phyloP scores from a whole-genome alignment of 2,113 vertebrate species.

The Dromiciops gliroides region DNA sequence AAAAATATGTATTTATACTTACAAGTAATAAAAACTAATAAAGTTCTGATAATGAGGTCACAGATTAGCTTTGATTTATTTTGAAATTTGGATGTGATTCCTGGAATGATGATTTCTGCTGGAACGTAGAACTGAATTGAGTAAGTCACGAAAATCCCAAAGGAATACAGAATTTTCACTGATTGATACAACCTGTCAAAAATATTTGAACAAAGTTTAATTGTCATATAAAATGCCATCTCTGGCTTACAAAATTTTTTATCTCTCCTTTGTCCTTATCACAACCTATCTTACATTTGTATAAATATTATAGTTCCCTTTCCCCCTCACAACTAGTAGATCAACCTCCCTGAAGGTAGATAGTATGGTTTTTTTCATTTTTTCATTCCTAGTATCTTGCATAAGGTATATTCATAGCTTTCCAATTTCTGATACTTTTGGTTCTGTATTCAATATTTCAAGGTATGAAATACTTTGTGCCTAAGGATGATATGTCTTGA shows the following conservation, averaged over 20 bases:
- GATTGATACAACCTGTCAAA: conserved; percentile 89
- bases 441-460: background rate
- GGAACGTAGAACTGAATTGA: conserved; percentile 93
- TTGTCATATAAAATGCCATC: background rate
- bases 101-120: conserved; percentile 90
- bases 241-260: background rate
- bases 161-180: conserved; percentile 92
- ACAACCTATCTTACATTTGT: background rate
- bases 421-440: background rate
- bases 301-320: background rate
- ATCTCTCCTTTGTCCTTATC: background rate
- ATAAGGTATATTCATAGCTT: background rate
- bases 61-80: conserved; percentile 84
- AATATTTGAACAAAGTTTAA: conserved; percentile 60
- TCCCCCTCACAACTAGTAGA: background rate
- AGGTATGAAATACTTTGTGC: background rate
- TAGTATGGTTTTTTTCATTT: background rate
- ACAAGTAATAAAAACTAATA: conserved; percentile 90
- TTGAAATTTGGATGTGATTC: conserved; percentile 81
- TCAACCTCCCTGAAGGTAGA: background rate
- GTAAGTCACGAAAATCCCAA: conserved; percentile 93
- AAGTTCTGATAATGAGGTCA: conserved; percentile 83
- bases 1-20: conserved; percentile 80
- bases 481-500: background rate
- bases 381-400: background rate